Evolutionary conservation across 2,888 invertebrate genomes (phyloP), one percentile per base, ranked within the genome.

Genomic region (Furcula furcula): DNA sequence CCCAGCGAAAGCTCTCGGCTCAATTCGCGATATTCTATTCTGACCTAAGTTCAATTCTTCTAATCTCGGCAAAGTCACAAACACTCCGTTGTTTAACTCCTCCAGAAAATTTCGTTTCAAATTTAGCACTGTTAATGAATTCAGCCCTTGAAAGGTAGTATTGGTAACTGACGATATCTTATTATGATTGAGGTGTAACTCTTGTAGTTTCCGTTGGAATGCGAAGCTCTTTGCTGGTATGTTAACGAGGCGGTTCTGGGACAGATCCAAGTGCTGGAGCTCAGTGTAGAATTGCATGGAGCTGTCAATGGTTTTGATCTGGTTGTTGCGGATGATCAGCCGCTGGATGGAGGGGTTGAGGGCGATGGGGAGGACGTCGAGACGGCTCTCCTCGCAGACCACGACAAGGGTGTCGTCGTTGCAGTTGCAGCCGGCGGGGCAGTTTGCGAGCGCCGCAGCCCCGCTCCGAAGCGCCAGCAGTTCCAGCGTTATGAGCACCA

Each of bases 361-460:
- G 2, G 96, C 95, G 64, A 97, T 97, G 42, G 97, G 97, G 43
- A 97, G 92, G 34, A 96, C 95, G 83, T 96, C 96, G 42, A 97
- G 90, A 54, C 94, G 94, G 67, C 95, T 95, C 69, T 93, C 94
- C 58, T 95, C 93, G 82, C 97, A 97, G 53, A 93, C 93, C 29
- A 97, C 97, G 37, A 95, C 94, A 52, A 95, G 92, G 6, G 94
- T 96, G 51, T 96, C 96, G 70, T 97, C 97, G 83, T 97, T 95
- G 88, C 97, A 97, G 74, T 90, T 92, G 83, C 97, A 97, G 54
- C 94, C 95, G 44, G 85, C 91, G n/a, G 97, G 97, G 70, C 97
- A 97, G 83, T 95, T 93, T 35, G 94, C 94, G 47, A 93, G 83
- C 18, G 92, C 92, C 19, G 89, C 83, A 10, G 90, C 90, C 6